Conservation (phyloP, 2,113 vertebrate species). For the Crypturellus undulatus region DNA sequence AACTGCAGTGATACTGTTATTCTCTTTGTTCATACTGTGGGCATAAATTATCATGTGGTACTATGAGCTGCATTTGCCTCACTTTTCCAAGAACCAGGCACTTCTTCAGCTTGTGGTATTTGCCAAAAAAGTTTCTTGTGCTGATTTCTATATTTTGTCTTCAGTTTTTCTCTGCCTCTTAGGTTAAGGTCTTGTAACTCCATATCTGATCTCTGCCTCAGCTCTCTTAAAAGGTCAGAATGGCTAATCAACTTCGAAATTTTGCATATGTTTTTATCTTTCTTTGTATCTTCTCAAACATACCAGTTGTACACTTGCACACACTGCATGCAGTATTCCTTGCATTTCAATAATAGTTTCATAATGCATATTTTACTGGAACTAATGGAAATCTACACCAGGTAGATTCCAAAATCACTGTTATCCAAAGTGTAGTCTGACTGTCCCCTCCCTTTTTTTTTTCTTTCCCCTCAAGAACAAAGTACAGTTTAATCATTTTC, state of each 20-base stretch:
- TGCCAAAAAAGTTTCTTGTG: neutral
- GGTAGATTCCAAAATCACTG: neutral
- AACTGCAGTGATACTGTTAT: neutral
- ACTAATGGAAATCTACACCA: neutral
- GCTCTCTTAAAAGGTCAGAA: neutral
- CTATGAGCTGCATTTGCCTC: neutral
- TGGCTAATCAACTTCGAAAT: neutral
- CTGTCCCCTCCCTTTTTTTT: rapidly evolving
- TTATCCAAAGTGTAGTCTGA: neutral
- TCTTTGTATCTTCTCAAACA: neutral
- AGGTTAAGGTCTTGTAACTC: neutral
- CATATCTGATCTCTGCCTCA: neutral
- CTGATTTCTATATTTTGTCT: neutral
- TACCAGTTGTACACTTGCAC: neutral
- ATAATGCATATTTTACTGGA: neutral
- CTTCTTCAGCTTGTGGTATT: neutral
- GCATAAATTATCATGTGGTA: neutral
- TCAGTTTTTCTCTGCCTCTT: neutral
- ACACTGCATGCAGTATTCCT: neutral
- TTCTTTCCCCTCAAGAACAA: neutral
- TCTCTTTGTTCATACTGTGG: neutral
- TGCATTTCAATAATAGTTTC: neutral
- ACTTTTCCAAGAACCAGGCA: neutral
- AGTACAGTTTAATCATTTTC: neutral
- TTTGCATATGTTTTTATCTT: neutral